Base-by-base conservation (phyloP, 35 echinoderm and acorn worm species). In the Nesometra sesokonis region DNA sequence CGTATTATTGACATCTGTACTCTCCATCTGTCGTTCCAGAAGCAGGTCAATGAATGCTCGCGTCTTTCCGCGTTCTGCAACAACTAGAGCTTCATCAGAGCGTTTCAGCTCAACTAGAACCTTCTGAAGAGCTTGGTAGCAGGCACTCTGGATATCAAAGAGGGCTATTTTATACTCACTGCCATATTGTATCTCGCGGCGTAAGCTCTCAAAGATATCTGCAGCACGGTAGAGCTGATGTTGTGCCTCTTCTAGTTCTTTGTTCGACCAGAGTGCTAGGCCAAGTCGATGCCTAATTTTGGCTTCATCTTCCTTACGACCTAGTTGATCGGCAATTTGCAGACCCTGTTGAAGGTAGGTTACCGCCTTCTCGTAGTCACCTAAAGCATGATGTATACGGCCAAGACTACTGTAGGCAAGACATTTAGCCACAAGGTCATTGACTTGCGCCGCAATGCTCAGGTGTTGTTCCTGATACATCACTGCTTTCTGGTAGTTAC, bases 391-490 rank as follows among this genome's bases (percentile, higher is more conserved):
- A 78, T 99, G 96, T 0, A 99, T 88, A 23, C 96, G 84, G 0
- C 96, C 96, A 13, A 99, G 82, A 47, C 96, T 99, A 32, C 93
- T 91, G 87, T 94, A 99, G 0, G 96, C 96, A n/a, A 94, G 43
- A 30, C 93, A 86, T 80, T 99, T 99, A 0, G 96, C 96, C 2
- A 92, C 88, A 77, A 88, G 83, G 77, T 99, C 96, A 76, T 99
- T 99, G 9, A 99, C 84, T 52, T 99, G 93, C 5, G 96, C 96
- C 23, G 96, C 96, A 17, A 99, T 99, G 52, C 96, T 99, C 27
- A 99, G 85, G 84, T 99, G 96, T 37, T 99, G 96, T 84, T 99
- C 96, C 76, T 99, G 96, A 78, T 99, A 99, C 85, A 99, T 94
- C 30, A 99, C 94, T 32, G 96, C 96, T 78, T 94, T 93, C 79